Conservation (phyloP, 2,888 invertebrate genomes). For the Agonopterix subpropinquella region DNA sequence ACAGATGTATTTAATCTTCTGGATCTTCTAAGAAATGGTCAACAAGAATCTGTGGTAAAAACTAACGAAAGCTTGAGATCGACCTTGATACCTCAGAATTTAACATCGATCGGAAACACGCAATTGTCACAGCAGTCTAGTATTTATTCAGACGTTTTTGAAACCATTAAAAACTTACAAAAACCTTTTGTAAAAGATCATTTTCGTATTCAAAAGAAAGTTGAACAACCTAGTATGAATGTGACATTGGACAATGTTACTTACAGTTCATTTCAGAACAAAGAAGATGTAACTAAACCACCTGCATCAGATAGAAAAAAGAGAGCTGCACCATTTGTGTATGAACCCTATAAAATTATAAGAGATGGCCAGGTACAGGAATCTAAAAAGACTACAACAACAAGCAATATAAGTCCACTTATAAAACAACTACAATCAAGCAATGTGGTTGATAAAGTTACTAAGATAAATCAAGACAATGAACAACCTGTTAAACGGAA, state of each 20-base stretch:
- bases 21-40: conserved; percentile 27
- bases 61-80: conserved; percentile 11
- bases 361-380: conserved; percentile 53
- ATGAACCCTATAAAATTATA: conserved; percentile 69
- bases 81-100: conserved; percentile 8
- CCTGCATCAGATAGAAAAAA: conserved; percentile 31
- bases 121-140: conserved; percentile 30
- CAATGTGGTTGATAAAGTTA: conserved; percentile 46
- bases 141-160: conserved; percentile 64
- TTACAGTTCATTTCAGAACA: conserved; percentile 27
- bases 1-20: conserved; percentile 26
- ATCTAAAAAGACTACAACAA: conserved; percentile 56
- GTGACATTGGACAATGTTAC: conserved; percentile 16
- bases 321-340: conserved; percentile 52
- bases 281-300: conserved; percentile 28
- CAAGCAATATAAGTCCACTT: conserved; percentile 56
- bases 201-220: neutral
- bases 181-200: conserved; percentile 2
- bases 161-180: conserved; percentile 47
- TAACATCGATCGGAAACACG: conserved; percentile 9
- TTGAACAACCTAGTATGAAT: conserved; percentile 1
- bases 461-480: conserved; percentile 32
- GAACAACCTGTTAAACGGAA: conserved; percentile 42
- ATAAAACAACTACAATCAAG: conserved; percentile 61
- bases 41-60: conserved; percentile 16